phyloP scores from a whole-genome alignment of 2,113 vertebrate species.

The Sander vitreus region DNA sequence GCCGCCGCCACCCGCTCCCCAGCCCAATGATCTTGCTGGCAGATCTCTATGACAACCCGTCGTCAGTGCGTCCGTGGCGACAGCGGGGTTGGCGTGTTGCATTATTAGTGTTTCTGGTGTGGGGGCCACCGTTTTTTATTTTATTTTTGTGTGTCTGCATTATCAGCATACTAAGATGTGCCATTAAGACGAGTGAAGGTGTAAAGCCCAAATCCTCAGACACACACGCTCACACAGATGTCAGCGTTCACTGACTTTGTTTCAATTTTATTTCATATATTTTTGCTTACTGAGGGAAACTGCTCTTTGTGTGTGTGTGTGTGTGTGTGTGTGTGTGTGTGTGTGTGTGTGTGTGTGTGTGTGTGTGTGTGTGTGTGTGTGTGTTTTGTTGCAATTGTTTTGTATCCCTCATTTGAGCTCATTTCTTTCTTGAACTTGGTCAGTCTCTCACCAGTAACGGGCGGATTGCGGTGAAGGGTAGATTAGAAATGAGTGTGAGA shows the following conservation, averaged over 20 bases:
- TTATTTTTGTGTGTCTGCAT: conserved; percentile 18
- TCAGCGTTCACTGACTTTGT: neutral
- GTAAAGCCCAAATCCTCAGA: neutral
- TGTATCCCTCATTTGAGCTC: conserved; percentile 53
- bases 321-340: conserved; percentile 38
- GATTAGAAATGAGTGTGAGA: conserved; percentile 59
- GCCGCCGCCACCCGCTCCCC: conserved; percentile 13
- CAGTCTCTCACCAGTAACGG: conserved; percentile 38
- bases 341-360: conserved; percentile 39
- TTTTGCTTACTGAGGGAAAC: conserved; percentile 1
- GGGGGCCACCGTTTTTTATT: conserved; percentile 12
- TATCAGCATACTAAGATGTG: conserved; percentile 5
- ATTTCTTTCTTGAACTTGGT: conserved; percentile 47
- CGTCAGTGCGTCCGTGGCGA: conserved; percentile 64
- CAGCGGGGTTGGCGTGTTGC: conserved; percentile 31
- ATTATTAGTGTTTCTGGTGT: conserved; percentile 57
- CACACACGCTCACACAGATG: conserved; percentile 8
- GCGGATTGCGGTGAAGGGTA: conserved; percentile 51
- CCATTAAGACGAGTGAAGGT: neutral
- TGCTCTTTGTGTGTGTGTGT: conserved; percentile 32
- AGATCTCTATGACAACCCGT: conserved; percentile 72
- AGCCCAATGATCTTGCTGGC: conserved; percentile 65
- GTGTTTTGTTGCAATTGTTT: conserved; percentile 21
- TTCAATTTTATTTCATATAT: neutral
- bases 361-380: conserved; percentile 17